Evolutionary conservation across 1,140 invertebrate species (phyloP).

Genomic region (Zeugodacus cucurbitae): DNA sequence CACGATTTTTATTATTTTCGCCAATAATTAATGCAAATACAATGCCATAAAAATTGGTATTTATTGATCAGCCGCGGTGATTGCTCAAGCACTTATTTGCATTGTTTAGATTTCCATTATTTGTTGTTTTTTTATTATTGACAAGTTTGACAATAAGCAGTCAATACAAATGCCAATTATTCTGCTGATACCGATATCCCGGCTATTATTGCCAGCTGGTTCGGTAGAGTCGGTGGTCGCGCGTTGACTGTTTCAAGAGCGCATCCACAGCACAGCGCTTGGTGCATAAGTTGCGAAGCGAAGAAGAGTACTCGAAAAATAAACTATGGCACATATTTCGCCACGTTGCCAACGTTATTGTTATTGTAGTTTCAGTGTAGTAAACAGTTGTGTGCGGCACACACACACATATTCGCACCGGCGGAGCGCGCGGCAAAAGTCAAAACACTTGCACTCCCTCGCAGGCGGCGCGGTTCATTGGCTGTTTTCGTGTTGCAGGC

Average conservation of each 20-base stretch:
- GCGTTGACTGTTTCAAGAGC: slow-evolving; percentile 35
- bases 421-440: neutral
- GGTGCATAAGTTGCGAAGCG: neutral
- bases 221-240: slow-evolving; percentile 29
- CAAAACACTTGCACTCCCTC: slow-evolving; percentile 36
- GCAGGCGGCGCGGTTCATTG: neutral
- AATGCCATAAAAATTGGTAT: neutral
- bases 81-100: neutral
- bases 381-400: neutral
- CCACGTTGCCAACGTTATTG: slow-evolving; percentile 23
- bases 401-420: neutral
- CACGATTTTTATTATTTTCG: neutral
- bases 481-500: slow-evolving; percentile 22
- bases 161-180: slow-evolving; percentile 33
- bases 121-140: neutral
- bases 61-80: neutral
- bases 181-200: slow-evolving; percentile 25
- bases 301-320: slow-evolving; percentile 29
- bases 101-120: neutral
- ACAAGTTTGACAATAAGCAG: slow-evolving; percentile 19
- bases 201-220: slow-evolving; percentile 28
- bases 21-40: neutral
- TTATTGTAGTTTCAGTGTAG: neutral
- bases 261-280: neutral
- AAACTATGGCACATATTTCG: neutral